Evolutionary conservation across 2,113 vertebrate genomes (phyloP).

Genomic region (Aythya baeri): DNA sequence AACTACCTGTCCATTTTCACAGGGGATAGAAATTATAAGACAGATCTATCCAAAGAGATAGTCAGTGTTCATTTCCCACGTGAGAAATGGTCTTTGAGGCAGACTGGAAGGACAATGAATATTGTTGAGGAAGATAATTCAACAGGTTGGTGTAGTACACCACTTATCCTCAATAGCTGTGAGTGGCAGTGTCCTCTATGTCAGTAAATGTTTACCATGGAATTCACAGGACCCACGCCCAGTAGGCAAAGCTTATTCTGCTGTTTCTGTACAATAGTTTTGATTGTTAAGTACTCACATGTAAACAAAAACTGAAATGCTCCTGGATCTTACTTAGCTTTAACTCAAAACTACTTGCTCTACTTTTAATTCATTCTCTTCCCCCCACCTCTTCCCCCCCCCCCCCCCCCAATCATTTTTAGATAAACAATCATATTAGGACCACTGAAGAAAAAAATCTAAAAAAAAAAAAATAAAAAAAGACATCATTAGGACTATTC

Average conservation of each 20-base stretch:
- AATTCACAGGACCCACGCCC: neutral
- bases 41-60: neutral
- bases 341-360: neutral
- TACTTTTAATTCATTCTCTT: neutral
- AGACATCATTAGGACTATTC: constrained; percentile 79
- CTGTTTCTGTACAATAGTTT: neutral
- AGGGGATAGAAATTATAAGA: neutral
- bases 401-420: constrained; percentile 5
- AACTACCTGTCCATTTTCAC: neutral
- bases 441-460: neutral
- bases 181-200: neutral
- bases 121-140: neutral
- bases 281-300: neutral
- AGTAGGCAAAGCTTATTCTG: neutral
- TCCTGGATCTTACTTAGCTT: neutral
- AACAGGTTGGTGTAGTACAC: neutral
- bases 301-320: neutral
- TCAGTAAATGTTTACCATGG: accelerated
- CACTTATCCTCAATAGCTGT: neutral
- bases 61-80: neutral
- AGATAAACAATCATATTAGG: constrained; percentile 55
- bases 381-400: too few relatives aligned
- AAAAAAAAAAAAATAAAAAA: constrained; percentile 60
- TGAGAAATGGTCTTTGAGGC: neutral
- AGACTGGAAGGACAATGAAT: neutral